Conservation (phyloP, 2,888 invertebrate genomes). For the Drosophila subquinaria region DNA sequence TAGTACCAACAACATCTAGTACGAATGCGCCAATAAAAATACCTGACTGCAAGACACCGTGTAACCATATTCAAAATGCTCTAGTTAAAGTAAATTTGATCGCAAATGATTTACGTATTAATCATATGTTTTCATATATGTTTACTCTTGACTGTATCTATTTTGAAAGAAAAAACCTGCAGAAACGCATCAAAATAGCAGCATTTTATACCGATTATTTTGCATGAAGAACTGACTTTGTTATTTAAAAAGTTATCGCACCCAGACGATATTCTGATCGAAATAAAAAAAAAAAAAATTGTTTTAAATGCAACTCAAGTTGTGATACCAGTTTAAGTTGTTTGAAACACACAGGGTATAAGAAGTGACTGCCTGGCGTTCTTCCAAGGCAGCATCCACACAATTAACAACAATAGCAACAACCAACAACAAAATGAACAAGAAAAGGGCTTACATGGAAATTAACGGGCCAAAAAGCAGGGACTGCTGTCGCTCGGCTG, state of each 20-base stretch:
- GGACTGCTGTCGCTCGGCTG: slow-evolving; percentile 2
- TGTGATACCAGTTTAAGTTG: too few relatives aligned
- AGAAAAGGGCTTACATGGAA: slow-evolving; percentile 71
- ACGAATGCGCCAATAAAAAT: background rate
- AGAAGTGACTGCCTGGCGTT: slow-evolving; percentile 17
- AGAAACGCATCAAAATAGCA: too few relatives aligned
- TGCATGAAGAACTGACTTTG: too few relatives aligned
- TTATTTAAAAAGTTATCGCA: too few relatives aligned
- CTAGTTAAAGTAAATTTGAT: background rate
- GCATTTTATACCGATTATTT: background rate
- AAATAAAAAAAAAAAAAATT: background rate
- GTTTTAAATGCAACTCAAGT: too few relatives aligned
- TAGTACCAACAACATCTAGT: background rate
- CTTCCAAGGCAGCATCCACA: slow-evolving; percentile 26
- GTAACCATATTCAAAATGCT: background rate
- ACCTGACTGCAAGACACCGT: background rate
- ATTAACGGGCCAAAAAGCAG: slow-evolving; percentile 32
- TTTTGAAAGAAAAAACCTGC: too few relatives aligned
- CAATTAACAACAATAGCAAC: slow-evolving; percentile 21
- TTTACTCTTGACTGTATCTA: too few relatives aligned
- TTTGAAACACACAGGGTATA: slow-evolving; percentile 5
- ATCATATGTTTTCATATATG: too few relatives aligned
- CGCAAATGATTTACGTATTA: background rate
- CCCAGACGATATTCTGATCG: too few relatives aligned
- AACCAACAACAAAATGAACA: slow-evolving; percentile 51